phyloP scores from a whole-genome alignment of 2,888 invertebrate species.

The Colletes collaris region DNA sequence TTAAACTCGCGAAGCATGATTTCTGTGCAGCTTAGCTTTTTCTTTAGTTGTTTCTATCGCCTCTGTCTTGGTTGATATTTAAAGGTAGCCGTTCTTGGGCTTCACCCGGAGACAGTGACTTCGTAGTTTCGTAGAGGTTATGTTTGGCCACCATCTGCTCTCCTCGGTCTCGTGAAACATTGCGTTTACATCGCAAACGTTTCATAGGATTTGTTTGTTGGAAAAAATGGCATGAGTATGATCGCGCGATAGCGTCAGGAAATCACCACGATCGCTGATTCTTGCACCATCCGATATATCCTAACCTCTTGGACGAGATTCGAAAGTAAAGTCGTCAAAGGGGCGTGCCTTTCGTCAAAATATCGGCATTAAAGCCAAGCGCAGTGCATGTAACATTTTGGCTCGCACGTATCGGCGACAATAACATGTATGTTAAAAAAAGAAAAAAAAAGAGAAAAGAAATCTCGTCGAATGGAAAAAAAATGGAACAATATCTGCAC shows the following conservation, averaged over 20 bases:
- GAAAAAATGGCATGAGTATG: not conserved
- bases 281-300: conserved; percentile 50
- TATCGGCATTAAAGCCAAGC: conserved; percentile 28
- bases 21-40: not conserved
- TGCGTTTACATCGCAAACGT: not conserved
- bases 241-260: not conserved
- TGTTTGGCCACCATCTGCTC: conserved; percentile 19
- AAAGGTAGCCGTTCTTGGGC: not conserved
- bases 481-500: conserved; percentile 9
- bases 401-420: not conserved
- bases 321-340: conserved; percentile 60
- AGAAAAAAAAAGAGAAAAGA: not conserved
- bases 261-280: conserved; percentile 19
- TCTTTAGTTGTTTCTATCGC: not conserved
- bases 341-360: conserved; percentile 61
- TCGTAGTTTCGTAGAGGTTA: conserved; percentile 39
- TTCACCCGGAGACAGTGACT: not conserved
- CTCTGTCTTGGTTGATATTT: not conserved
- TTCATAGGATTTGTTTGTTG: not conserved
- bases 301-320: conserved; percentile 65
- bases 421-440: not conserved
- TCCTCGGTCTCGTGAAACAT: not conserved
- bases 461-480: conserved; percentile 2
- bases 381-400: conserved; percentile 19
- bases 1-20: not conserved